These are phyloP conservation scores for Bombus terrestris DNA, from an alignment of 1,140 invertebrate genomes.

Conservation along the genomic window DNA sequence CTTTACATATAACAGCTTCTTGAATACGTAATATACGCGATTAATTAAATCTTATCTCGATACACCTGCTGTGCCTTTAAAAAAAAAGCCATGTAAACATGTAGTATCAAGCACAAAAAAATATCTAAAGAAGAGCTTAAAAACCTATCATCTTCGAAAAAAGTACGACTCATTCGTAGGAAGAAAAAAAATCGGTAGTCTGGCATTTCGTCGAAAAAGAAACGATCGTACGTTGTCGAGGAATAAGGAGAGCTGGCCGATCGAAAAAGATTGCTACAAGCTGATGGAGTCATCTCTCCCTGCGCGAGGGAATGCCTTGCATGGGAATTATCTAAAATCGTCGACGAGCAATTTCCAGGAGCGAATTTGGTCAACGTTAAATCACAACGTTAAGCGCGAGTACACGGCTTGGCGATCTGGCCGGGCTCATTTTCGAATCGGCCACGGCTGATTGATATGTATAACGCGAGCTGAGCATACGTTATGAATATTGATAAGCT, in stretches of 20 bases:
- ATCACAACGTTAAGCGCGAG: not conserved
- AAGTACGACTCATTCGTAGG: not conserved
- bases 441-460: constrained; percentile 53
- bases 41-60: constrained; percentile 1
- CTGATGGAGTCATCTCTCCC: constrained; percentile 7
- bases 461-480: constrained; percentile 18
- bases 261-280: constrained; percentile 10
- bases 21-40: not conserved
- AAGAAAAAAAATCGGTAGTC: not conserved
- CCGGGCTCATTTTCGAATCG: constrained; percentile 53
- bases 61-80: not conserved
- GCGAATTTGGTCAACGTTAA: constrained; percentile 34
- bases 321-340: constrained; percentile 30
- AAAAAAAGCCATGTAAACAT: not conserved
- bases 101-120: not conserved
- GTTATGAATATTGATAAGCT: constrained; percentile 67
- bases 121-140: not conserved
- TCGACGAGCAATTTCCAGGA: constrained; percentile 17
- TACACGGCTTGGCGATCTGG: constrained; percentile 23
- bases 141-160: not conserved
- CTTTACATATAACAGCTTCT: not conserved
- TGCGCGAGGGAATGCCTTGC: not conserved
- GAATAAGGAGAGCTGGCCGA: not conserved
- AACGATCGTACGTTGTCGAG: not conserved
- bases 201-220: not conserved